Percentiles rank a stretch among this genome's conserved stretches.
Evolutionary conservation across 2,113 vertebrate species (phyloP).

Genomic region (Phoenicopterus ruber): DNA sequence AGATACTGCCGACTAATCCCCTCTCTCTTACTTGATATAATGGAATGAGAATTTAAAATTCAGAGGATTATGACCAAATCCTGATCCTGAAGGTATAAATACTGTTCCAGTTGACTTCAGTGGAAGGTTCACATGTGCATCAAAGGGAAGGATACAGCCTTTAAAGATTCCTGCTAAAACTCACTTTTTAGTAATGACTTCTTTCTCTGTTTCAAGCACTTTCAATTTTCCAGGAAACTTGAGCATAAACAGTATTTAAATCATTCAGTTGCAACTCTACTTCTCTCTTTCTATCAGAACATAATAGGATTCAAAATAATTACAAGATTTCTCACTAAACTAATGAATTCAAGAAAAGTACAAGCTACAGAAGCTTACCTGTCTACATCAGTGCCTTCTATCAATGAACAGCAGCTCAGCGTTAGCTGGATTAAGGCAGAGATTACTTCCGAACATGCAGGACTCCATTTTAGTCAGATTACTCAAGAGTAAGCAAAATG

Average conservation of each 20-base stretch:
- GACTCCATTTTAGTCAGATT: background rate
- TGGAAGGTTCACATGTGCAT: background rate
- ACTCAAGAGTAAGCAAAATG: background rate
- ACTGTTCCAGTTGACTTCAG: conserved; percentile 43
- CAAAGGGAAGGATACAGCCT: background rate
- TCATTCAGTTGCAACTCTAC: background rate
- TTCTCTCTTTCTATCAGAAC: conserved; percentile 10
- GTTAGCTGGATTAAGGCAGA: conserved; percentile 6
- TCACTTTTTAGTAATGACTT: background rate
- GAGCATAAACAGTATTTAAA: conserved; percentile 44
- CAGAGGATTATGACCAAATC: conserved; percentile 47
- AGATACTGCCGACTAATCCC: conserved; percentile 32
- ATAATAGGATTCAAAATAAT: conserved; percentile 40
- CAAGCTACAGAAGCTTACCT: background rate
- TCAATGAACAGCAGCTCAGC: background rate
- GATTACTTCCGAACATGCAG: background rate
- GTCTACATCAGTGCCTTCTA: background rate
- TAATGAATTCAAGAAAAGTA: background rate
- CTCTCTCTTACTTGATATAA: conserved; percentile 17
- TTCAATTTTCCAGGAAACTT: conserved; percentile 42
- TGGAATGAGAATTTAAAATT: conserved; percentile 43
- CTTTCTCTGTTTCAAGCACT: background rate
- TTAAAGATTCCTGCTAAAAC: conserved; percentile 17
- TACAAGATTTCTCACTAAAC: background rate
- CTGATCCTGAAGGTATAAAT: conserved; percentile 4